A percentile compares a stretch with the other conserved stretches of the same genome.
phyloP scores from a whole-genome alignment of 2,113 vertebrate species.

The Channa maculata region DNA sequence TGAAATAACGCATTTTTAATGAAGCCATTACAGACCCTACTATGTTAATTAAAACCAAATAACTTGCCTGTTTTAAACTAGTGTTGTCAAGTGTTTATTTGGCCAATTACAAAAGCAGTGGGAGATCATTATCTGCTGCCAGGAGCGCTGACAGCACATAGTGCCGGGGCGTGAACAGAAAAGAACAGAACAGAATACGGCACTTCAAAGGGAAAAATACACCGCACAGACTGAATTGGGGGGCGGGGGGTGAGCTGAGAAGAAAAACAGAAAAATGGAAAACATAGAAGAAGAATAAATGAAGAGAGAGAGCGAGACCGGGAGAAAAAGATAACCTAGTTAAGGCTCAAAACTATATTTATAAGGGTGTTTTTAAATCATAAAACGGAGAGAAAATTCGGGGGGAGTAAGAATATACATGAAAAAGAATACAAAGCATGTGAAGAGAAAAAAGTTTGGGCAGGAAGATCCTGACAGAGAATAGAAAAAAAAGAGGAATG shows the following conservation, averaged over 20 bases:
- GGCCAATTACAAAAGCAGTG: slow-evolving; percentile 99
- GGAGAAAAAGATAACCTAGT: slow-evolving; percentile 10
- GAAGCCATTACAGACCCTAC: slow-evolving; percentile 83
- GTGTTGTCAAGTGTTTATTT: slow-evolving; percentile 96
- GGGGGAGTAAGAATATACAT: not conserved
- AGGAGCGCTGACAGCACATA: slow-evolving; percentile 81
- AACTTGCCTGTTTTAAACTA: slow-evolving; percentile 86
- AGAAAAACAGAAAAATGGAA: not conserved
- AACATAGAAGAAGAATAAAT: not conserved
- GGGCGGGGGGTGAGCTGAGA: not conserved
- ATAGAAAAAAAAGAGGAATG: slow-evolving; percentile 43
- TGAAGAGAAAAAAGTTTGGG: not conserved
- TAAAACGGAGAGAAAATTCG: not conserved
- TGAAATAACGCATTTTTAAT: slow-evolving; percentile 86
- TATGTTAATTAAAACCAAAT: slow-evolving; percentile 88
- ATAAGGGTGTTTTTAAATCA: slow-evolving; percentile 4
- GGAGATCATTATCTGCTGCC: slow-evolving; percentile 94
- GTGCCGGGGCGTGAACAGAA: slow-evolving; percentile 78
- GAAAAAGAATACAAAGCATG: slow-evolving; percentile 11
- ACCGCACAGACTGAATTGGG: slow-evolving; percentile 44
- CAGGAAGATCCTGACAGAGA: slow-evolving; percentile 23
- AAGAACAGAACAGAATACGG: slow-evolving; percentile 67
- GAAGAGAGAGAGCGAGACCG: not conserved
- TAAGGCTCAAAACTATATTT: slow-evolving; percentile 1
- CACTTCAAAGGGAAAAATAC: slow-evolving; percentile 76